Base-by-base conservation (phyloP, 2,113 vertebrate species). In the Apaloderma vittatum region DNA sequence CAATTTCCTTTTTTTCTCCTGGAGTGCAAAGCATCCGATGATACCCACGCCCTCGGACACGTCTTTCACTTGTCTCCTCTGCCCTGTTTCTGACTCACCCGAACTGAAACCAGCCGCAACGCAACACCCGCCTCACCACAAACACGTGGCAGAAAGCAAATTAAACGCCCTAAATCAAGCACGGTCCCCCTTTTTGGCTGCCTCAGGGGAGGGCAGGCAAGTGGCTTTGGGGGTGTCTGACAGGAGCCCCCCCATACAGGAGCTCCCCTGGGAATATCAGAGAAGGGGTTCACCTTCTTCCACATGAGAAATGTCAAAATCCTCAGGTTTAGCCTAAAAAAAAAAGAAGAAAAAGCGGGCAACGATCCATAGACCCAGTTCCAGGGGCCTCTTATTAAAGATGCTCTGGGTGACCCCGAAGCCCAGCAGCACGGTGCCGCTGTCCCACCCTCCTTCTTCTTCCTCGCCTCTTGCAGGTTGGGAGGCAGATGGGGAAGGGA, bases 141-240 rank as follows among this genome's bases (percentile, higher is more conserved):
- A 43, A 22, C 18, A 21, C 0, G 0, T 16, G 2, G 14, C 22
- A 19, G 34, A 76, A 61, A 55, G n/a, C 21, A 22, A 36, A 57
- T 32, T 5, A 54, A 80, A 86, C 10, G 17, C 61, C 77, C 51
- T 46, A 78, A 75, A 88, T 36, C 16, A 40, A 32, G 15, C 1
- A 1, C 3, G 4, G 13, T 32, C 54, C 49, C 1, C 2, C 14
- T 86, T 29, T 40, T 51, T 75, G 81, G 29, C 34, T 67, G n/a
- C 55, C 49, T 1, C 0, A 30, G 36, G 8, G n/a, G 37, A 20
- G 40, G 43, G 20, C 0, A 17, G 46, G 30, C 0, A 0, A 58
- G 23, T 8, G 76, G 40, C 8, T 90, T 46, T 61, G 15, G 15
- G 55, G 15, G 9, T 1, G 13, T 34, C 37, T 3, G 3, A 21